A percentile compares a stretch with the other conserved stretches of the same genome.
phyloP scores from a whole-genome alignment of 2,113 vertebrate species.

The Calypte anna region DNA sequence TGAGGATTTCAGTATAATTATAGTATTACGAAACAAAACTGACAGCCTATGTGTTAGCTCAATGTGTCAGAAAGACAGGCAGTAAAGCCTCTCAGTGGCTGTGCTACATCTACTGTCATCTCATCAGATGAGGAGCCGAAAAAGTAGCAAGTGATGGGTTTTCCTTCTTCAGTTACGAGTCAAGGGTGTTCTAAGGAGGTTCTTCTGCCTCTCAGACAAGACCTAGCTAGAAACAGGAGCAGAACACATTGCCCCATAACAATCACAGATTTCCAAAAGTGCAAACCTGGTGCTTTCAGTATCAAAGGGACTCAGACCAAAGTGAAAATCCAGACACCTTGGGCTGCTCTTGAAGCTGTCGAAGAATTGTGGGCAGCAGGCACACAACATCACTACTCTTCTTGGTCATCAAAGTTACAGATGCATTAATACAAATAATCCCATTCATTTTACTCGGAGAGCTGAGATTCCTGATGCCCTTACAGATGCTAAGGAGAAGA shows the following conservation, averaged over 20 bases:
- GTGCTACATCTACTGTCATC: conserved; percentile 14
- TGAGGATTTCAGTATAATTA: conserved; percentile 5
- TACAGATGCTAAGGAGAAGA: neutral
- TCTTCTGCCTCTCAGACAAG: neutral
- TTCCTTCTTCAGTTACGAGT: neutral
- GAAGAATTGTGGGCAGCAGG: neutral
- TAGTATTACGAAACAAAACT: conserved; percentile 24
- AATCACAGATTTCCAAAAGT: neutral
- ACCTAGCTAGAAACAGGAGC: neutral
- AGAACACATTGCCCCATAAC: neutral
- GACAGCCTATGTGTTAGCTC: conserved; percentile 39
- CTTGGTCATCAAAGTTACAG: neutral
- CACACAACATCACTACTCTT: neutral
- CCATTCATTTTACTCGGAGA: neutral
- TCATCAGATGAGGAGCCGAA: neutral
- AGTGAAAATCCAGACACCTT: neutral
- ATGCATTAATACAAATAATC: neutral
- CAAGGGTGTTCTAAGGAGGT: neutral
- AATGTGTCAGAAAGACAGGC: conserved; percentile 23
- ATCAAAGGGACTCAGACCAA: neutral
- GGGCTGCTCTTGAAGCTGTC: neutral
- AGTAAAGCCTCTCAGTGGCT: conserved; percentile 15
- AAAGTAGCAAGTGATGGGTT: neutral
- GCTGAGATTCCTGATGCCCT: neutral
- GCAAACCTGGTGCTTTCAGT: neutral